Base-by-base conservation (phyloP, 2,888 invertebrate species). In the Thymelicus lineola region DNA sequence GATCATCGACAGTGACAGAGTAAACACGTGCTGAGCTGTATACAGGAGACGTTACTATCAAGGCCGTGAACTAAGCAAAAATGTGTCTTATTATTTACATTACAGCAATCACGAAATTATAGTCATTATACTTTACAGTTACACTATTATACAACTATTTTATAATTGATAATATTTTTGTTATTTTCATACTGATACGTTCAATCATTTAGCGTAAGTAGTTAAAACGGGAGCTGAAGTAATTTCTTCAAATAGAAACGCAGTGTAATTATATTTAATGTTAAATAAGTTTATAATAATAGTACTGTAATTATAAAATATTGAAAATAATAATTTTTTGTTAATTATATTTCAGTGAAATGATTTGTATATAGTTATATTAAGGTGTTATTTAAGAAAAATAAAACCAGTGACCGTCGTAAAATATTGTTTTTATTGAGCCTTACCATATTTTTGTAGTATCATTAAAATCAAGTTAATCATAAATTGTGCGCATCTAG, bases 351-450 rank as follows among this genome's bases (percentile, higher is more conserved):
- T 72, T 67, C 67, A 67, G 59, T 79, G 77, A 81, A 77, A 84
- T 4, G 84, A 86, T 86, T 84, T 90, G 90, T 90, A 90, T 80
- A 90, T 89, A 90, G 75, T 73, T 82, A 79, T 77, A 75, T 66
- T 85, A 86, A 84, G 82, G 65, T 77, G 83, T 87, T 87, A 84
- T 80, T 83, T 88, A 90, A 90, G 86, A 75, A 79, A 86, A 86
- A 82, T 78, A 83, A 91, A 89, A 79, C 84, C 85, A 89, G 85
- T 86, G 87, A 87, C 84, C 86, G 86, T 89, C 85, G 72, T 72
- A 50, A 72, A 15, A 38, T 28, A 28, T 28, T 53, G 53, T 53
- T 53, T 53, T 53, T 53, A 6, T 20, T 42, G 42, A 42, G 0
- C 42, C 10, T 42, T 42, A 42, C 12, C 42, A 2, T 10, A 42